Percentiles rank a stretch among this genome's conserved stretches.
Conservation (phyloP, 2,797 vertebrate genomes). For the Protosalanx chinensis region DNA sequence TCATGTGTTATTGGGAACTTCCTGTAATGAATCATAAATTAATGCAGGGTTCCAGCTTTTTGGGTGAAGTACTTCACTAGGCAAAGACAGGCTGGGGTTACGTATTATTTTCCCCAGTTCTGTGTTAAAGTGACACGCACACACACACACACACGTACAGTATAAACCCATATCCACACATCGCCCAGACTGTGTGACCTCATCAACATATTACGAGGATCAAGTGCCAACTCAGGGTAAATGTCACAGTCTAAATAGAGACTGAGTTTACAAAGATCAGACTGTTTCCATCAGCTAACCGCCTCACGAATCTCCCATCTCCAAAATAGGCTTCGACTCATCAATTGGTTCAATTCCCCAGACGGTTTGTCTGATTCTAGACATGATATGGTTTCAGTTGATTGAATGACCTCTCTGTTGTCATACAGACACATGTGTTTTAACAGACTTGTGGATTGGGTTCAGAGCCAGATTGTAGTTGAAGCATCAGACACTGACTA, state of each 20-base stretch:
- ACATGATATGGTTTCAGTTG: neutral
- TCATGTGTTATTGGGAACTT: neutral
- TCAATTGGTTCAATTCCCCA: neutral
- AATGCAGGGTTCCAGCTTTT: constrained; percentile 16
- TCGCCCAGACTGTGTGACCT: constrained; percentile 46
- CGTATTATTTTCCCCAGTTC: constrained; percentile 14
- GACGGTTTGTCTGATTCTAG: neutral
- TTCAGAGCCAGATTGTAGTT: neutral
- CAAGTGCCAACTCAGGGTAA: constrained; percentile 58
- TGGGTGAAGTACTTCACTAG: constrained; percentile 15
- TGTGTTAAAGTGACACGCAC: constrained; percentile 5
- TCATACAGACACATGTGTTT: neutral
- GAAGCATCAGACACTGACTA: too few species aligned
- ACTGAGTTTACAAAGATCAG: constrained; percentile 58
- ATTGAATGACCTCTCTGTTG: neutral
- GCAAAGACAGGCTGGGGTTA: constrained; percentile 25
- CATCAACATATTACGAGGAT: constrained; percentile 63
- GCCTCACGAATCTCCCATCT: constrained; percentile 40
- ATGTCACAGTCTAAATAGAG: constrained; percentile 56
- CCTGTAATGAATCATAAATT: constrained; percentile 3
- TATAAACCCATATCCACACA: neutral
- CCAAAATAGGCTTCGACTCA: constrained; percentile 36
- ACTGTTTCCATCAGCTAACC: constrained; percentile 47
- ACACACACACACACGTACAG: constrained; percentile 4
- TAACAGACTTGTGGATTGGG: neutral